Base-by-base conservation (phyloP, 2,888 invertebrate genomes). In the Euproctis similis region DNA sequence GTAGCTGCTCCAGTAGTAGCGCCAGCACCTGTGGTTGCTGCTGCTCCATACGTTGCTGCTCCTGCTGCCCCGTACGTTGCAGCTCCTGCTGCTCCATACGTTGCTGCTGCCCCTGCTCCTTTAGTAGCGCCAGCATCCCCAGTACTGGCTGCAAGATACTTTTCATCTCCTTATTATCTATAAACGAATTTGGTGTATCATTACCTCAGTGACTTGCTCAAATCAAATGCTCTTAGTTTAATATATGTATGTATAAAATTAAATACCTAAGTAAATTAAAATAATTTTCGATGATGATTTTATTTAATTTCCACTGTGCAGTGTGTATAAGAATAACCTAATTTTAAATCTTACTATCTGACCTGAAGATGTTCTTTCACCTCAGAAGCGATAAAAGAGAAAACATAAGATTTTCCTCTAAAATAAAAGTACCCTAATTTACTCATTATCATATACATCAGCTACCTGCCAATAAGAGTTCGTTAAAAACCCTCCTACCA, bases 1-100 rank as follows among this genome's bases (percentile, higher is more conserved):
- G 86, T 92, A 2, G 91, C 92, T 12, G 85, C 90, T 6, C 92
- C 92, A 0, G 86, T 88, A 3, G 59, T 82, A 1, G 77, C 84
- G 0, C 53, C 84, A 6, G 71, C 84, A 42, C 74, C 49, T 28
- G 53, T 57, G 39, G 54, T 64, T 2, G 61, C 65, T 4, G 46
- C 51, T 4, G 56, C 57, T 7, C 43, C 57, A 19, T 21, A 21
- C 28, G 86, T 92, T 2, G 42, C 59, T 12, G 59, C 55, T 24
- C 46, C 44, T 3, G 45, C 54, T 1, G 57, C 55, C 4, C 50
- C 59, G 1, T 41, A 91, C 73, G 91, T 91, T 36, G 91, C 92
- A 0, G 92, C 92, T 0, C 86, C 92, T 2, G 91, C 92, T 12
- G 85, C 90, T 6, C 92, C 51, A 8, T 35, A 47, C 16, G 25